Conservation (phyloP, 2,797 vertebrate genomes). For the Xiphorhynchus erythropygius region DNA sequence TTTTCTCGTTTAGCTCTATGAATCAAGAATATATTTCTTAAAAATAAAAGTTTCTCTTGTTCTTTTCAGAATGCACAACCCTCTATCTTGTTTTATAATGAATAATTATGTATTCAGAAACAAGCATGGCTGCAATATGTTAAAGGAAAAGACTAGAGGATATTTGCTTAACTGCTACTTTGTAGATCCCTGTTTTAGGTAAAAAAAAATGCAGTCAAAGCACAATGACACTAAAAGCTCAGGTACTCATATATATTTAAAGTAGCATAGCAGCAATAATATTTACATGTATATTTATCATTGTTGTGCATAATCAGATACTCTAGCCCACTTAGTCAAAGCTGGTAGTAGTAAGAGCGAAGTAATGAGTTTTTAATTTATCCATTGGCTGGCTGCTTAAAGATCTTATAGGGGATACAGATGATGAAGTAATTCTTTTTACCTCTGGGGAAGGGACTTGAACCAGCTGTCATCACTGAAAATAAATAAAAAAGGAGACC, state of each 20-base stretch:
- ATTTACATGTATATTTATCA: neutral
- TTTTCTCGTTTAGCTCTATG: neutral
- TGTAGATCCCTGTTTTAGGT: neutral
- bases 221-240: neutral
- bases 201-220: neutral
- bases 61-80: neutral
- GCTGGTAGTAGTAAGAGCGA: neutral
- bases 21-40: neutral
- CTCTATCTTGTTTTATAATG: neutral
- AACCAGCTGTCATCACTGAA: neutral
- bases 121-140: neutral
- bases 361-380: neutral
- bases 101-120: neutral
- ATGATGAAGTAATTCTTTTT: neutral
- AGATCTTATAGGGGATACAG: neutral
- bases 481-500: neutral
- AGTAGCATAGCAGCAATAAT: neutral
- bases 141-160: neutral
- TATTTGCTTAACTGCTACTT: neutral
- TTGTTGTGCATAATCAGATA: neutral
- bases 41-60: neutral
- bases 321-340: neutral
- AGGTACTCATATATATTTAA: neutral
- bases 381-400: neutral
- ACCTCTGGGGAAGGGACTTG: neutral